Conservation (phyloP, 37 sponge, comb jelly and placozoan species). For the Mnemiopsis leidyi region DNA sequence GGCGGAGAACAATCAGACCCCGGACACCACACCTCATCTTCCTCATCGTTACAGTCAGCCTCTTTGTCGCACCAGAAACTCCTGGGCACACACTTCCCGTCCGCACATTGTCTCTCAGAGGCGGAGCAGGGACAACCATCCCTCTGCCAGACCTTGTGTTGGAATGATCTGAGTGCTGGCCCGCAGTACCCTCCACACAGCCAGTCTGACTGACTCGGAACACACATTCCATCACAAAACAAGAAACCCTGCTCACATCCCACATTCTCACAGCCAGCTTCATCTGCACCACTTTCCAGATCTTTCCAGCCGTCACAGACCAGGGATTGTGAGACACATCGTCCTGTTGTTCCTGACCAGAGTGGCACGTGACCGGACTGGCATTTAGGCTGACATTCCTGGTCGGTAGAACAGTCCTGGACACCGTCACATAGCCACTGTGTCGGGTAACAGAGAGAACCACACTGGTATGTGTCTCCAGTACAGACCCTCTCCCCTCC, state of each 20-base stretch:
- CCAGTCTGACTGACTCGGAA: constrained; percentile 2
- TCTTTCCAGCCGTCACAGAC: constrained; percentile 53
- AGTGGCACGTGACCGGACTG: background rate
- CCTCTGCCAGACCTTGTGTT: background rate
- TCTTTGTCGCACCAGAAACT: background rate
- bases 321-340: constrained; percentile 15
- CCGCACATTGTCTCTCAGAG: background rate
- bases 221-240: background rate
- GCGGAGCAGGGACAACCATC: background rate
- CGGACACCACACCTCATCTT: constrained; percentile 20
- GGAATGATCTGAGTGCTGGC: background rate
- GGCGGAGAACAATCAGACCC: background rate
- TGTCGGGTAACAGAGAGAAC: background rate
- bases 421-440: background rate
- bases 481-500: background rate
- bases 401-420: background rate
- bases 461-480: background rate
- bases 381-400: background rate
- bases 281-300: background rate
- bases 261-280: background rate
- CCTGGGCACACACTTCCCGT: background rate
- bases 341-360: background rate
- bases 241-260: background rate
- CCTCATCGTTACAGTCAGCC: constrained; percentile 5
- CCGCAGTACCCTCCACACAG: constrained; percentile 18